These are phyloP conservation scores for rat (Rattus norvegicus) DNA, from an alignment of 2,113 vertebrate genomes.

Conservation along the genomic window GRCr8 NC_086029.1:77610001-77610500, in stretches of 20 bases:
- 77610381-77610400: background rate
- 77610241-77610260: background rate
- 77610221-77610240: background rate
- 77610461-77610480: background rate
- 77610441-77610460: background rate
- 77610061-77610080: background rate
- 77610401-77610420: slow-evolving; percentile 21
- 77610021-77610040: background rate
- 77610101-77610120: background rate
- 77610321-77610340: background rate
- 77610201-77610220: background rate
- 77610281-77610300: background rate
- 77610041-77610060: background rate
- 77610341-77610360: background rate
- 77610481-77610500: background rate
- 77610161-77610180: background rate
- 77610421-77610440: background rate
- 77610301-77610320: background rate
- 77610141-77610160: background rate
- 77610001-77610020: too few relatives aligned
- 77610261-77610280: background rate
- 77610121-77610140: background rate
- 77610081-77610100: background rate
- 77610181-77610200: background rate
- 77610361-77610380: slow-evolving; percentile 22